These are phyloP conservation scores for Coluber constrictor DNA, from an alignment of 2,797 vertebrate genomes.

Conservation along the genomic window DNA sequence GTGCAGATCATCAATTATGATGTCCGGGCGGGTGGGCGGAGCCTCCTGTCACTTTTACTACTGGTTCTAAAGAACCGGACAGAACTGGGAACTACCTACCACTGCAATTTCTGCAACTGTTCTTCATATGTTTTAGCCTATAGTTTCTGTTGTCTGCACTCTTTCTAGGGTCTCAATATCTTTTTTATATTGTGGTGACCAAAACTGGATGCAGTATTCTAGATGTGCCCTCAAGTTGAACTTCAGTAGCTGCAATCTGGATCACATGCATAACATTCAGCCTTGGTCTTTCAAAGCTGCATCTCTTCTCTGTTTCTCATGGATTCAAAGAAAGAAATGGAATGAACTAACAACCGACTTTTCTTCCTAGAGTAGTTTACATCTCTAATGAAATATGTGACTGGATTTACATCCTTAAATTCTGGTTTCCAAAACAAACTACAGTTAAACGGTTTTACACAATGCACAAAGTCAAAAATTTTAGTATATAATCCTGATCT, in stretches of 20 bases:
- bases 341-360: background rate
- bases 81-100: no score
- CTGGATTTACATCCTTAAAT: background rate
- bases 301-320: background rate
- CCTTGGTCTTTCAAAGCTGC: background rate
- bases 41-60: no score
- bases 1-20: no score
- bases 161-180: no score
- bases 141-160: no score
- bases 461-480: background rate
- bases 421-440: background rate
- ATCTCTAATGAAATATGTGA: background rate
- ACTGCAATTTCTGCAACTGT: no score
- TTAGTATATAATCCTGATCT: background rate
- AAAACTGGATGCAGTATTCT: no score
- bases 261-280: background rate
- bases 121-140: no score
- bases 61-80: no score
- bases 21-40: no score
- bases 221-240: no score
- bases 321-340: background rate
- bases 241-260: background rate
- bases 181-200: no score
- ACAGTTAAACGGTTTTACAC: background rate
- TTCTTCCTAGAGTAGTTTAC: background rate